Conservation (phyloP, 2,888 invertebrate genomes). For the Patella depressa region DNA sequence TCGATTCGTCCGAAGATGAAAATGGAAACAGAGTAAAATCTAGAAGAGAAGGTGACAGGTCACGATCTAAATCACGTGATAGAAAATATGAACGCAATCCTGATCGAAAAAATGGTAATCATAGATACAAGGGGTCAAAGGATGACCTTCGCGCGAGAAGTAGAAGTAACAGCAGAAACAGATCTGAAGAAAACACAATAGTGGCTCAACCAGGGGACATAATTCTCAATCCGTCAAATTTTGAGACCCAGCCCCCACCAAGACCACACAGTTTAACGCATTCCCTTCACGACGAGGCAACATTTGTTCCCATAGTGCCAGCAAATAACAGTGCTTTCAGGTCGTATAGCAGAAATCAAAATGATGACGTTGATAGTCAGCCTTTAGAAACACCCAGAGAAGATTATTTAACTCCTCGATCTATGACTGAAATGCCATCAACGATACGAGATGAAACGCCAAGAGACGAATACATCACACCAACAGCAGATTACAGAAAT, state of each 20-base stretch:
- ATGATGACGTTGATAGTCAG: background rate
- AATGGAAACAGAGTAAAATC: background rate
- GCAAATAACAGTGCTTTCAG: background rate
- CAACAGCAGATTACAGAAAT: background rate
- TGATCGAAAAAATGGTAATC: background rate
- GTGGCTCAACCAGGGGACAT: background rate
- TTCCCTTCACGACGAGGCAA: background rate
- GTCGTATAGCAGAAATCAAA: background rate
- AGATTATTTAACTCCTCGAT: background rate
- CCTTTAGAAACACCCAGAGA: background rate
- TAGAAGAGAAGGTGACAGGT: background rate
- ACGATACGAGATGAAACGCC: background rate
- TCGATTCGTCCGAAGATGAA: constrained; percentile 4
- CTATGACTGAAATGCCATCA: background rate
- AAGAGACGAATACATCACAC: background rate
- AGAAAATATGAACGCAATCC: background rate
- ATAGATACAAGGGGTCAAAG: background rate
- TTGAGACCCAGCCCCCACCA: background rate
- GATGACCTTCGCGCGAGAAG: background rate
- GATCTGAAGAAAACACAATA: background rate
- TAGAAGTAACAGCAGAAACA: background rate
- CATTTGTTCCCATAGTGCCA: background rate
- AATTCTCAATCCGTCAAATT: background rate
- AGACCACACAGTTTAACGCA: background rate
- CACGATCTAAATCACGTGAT: constrained; percentile 3